These are phyloP conservation scores for Proteles cristata DNA, from an alignment of 2,113 vertebrate species.

Conservation along the genomic window DNA sequence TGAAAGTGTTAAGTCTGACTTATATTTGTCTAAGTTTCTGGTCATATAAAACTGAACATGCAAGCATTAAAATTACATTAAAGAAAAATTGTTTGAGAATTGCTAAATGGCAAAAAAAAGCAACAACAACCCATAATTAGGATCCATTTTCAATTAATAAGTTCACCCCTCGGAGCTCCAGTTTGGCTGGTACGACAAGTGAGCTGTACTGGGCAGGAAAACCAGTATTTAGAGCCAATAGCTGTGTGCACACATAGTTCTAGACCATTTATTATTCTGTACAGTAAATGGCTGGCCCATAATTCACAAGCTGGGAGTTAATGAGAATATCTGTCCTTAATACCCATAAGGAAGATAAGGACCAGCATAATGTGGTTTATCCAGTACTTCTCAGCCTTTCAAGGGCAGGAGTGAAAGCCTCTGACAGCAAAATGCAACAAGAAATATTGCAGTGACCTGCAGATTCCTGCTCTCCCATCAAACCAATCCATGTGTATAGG, in stretches of 20 bases:
- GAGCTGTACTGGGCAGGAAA: slow-evolving; percentile 47
- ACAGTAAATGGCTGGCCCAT: slow-evolving; percentile 82
- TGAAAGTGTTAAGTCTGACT: not conserved
- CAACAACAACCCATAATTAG: not conserved
- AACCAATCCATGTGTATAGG: slow-evolving; percentile 86
- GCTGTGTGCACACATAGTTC: slow-evolving; percentile 61
- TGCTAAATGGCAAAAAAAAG: slow-evolving; percentile 30
- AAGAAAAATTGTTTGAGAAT: slow-evolving; percentile 40
- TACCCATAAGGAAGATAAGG: slow-evolving; percentile 87
- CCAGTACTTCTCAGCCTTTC: slow-evolving; percentile 80
- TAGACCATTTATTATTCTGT: slow-evolving; percentile 84
- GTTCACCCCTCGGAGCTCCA: slow-evolving; percentile 29
- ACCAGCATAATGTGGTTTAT: slow-evolving; percentile 82
- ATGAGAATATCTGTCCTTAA: slow-evolving; percentile 88
- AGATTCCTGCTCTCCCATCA: slow-evolving; percentile 84
- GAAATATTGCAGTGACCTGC: slow-evolving; percentile 88
- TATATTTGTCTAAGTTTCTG: slow-evolving; percentile 44
- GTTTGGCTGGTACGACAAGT: slow-evolving; percentile 33
- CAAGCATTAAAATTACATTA: slow-evolving; percentile 53
- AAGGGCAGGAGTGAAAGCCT: slow-evolving; percentile 84
- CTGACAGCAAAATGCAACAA: slow-evolving; percentile 86
- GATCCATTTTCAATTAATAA: slow-evolving; percentile 46
- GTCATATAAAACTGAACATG: slow-evolving; percentile 12
- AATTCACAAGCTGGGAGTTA: slow-evolving; percentile 85
- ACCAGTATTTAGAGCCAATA: slow-evolving; percentile 70